Base-by-base conservation (phyloP, 1,140 invertebrate genomes). In the Campodea augens region DNA sequence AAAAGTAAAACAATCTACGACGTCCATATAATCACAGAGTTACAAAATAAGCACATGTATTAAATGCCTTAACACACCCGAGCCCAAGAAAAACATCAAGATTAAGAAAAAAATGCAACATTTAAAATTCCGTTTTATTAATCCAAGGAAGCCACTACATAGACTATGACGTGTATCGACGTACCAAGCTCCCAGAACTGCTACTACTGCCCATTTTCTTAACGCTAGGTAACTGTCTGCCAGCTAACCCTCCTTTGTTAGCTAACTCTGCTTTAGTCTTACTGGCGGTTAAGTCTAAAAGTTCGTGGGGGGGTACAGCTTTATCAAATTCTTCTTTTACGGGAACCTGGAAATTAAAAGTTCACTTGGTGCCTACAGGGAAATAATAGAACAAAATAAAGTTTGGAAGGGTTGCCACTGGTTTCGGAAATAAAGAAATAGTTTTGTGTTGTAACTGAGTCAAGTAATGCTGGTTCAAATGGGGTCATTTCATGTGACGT, bases 251-350 rank as follows among this genome's bases (percentile, higher is more conserved):
- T 45, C 77, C 78, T 54, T 77, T 65, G 52, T 69, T 77, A 4
- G 76, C 87, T 48, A 95, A 66, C 60, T 90, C 87, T 15, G 84
- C 87, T 64, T 89, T 89, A 25, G 79, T 78, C 64, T 87, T 86
- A 51, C 75, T 82, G 10, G 77, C 83, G 7, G 85, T 83, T 49
- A 79, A 83, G 58, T 95, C 88, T 20, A 93, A 67, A 19, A 92
- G 69, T 56, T 79, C 76, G 53, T 86, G 80, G 5, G 73, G 72
- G 22, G 87, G 86, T 48, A 92, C 78, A 1, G 81, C 86, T 46
- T 78, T 72, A 63, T 89, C 84, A 49, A 88, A 65, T 60, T 87
- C 84, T 54, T 87, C 80, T 55, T 81, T 81, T 1, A 75, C 68
- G 2, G 62, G 64, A 43, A 52, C 48, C 55, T 55, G 42, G 7